Base-by-base conservation (phyloP, 1,140 invertebrate genomes). In the Paralvinella palmiformis region DNA sequence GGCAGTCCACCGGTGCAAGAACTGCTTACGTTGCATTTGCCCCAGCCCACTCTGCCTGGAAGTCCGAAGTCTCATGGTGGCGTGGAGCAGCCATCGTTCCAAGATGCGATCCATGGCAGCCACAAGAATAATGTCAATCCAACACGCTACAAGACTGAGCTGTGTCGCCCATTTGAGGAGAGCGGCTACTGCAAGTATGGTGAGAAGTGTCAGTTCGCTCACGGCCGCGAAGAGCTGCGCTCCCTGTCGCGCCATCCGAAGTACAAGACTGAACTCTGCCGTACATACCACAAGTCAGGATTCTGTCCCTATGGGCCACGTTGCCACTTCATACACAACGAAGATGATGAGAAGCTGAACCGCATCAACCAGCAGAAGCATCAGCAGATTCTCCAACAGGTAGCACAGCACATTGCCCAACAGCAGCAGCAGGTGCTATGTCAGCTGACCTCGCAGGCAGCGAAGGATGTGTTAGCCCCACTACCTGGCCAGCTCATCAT, bases 151-250 rank as follows among this genome's bases (percentile, higher is more conserved):
- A 98, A 98, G 84, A 99, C 96, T n/a, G 95, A 98, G 80, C 83
- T 98, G 56, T 99, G 96, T 81, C 85, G 94, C 67, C 92, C 94
- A 3, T 99, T 89, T 80, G 92, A 96, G 76, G 95, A 98, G 81
- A 91, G 86, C 69, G 94, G 95, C 44, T 86, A 88, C 60, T 98
- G 96, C 84, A 96, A 97, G 81, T 98, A 98, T 78, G 95, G 94
- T 24, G 94, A 98, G 79, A 99, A 99, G 80, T 99, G 97, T 77
- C 96, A 99, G 81, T 99, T 99, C 82, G 96, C 97, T 1, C 97
- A 99, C 80, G 96, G 97, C 27, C 84, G 86, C 48, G 86, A 86
- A 66, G 97, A 99, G 77, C 84, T 99, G 65, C 87, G 96, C 65
- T 93, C 89, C 69, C 83, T 98, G 53, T 88, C 90, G 64, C 86